Percentiles rank a stretch among this genome's conserved stretches.
phyloP scores from a whole-genome alignment of 2,888 invertebrate species.

The Tillus elongatus region DNA sequence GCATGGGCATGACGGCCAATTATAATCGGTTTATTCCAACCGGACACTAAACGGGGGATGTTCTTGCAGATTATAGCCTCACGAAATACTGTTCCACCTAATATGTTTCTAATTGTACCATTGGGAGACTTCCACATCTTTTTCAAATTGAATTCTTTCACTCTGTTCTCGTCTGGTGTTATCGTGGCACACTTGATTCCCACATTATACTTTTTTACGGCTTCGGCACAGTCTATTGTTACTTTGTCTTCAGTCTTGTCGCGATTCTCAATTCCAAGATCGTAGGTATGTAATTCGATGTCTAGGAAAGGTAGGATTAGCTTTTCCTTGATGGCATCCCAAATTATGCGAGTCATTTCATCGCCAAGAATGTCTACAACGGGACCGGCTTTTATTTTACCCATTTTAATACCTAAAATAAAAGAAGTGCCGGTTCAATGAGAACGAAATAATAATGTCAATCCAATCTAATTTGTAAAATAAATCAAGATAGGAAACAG shows the following conservation, averaged over 20 bases:
- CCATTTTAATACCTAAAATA: too few relatives aligned
- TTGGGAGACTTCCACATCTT: conserved; percentile 90
- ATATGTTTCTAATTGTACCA: conserved; percentile 79
- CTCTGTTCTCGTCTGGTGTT: conserved; percentile 94
- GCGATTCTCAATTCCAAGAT: conserved; percentile 90
- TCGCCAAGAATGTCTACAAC: conserved; percentile 91
- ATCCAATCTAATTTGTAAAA: too few relatives aligned
- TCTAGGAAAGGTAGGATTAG: conserved; percentile 93
- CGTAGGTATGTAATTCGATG: conserved; percentile 86
- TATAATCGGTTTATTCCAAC: conserved; percentile 94
- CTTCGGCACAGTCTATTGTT: conserved; percentile 93
- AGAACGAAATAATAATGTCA: too few relatives aligned
- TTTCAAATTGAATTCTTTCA: conserved; percentile 80
- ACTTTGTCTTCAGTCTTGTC: conserved; percentile 93
- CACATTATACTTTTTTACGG: conserved; percentile 93
- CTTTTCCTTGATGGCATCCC: conserved; percentile 96
- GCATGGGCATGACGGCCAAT: conserved; percentile 98
- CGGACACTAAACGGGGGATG: conserved; percentile 88
- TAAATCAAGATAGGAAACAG: too few relatives aligned
- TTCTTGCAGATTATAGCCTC: conserved; percentile 86
- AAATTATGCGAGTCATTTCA: conserved; percentile 96
- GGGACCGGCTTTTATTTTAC: conserved; percentile 71
- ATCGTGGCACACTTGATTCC: conserved; percentile 99
- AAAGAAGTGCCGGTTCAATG: too few relatives aligned
- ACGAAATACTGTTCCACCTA: conserved; percentile 72